These are phyloP conservation scores for Drosophila antonietae DNA, from an alignment of 2,888 invertebrate species.

Conservation along the genomic window DNA sequence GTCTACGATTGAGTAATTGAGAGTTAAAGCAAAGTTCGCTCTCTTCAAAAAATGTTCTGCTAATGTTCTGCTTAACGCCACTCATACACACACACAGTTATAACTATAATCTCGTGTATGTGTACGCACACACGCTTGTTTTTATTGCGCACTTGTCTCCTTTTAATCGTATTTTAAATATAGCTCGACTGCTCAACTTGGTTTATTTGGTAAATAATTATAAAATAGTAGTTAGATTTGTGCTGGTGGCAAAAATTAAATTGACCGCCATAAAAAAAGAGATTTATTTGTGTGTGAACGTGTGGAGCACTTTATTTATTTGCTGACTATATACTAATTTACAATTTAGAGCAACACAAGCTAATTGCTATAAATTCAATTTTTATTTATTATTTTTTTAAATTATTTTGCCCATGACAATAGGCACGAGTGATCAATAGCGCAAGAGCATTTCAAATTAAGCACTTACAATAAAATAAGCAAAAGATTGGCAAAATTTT, in stretches of 20 bases:
- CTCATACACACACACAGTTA: background rate
- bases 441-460: background rate
- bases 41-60: background rate
- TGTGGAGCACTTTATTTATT: background rate
- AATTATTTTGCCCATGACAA: background rate
- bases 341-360: background rate
- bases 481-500: no score
- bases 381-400: background rate
- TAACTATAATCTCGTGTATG: background rate
- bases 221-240: background rate
- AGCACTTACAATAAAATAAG: background rate
- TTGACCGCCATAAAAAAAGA: background rate
- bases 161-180: background rate
- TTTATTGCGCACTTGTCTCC: background rate
- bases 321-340: background rate
- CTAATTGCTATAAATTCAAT: no score
- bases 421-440: background rate
- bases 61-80: background rate
- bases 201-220: conserved; percentile 4
- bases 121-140: background rate
- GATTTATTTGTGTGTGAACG: background rate
- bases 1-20: background rate
- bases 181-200: background rate
- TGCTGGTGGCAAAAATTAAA: background rate
- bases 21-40: background rate